Evolutionary conservation across 2,113 vertebrate genomes (phyloP).

Genomic region (Choloepus hoffmanni): DNA sequence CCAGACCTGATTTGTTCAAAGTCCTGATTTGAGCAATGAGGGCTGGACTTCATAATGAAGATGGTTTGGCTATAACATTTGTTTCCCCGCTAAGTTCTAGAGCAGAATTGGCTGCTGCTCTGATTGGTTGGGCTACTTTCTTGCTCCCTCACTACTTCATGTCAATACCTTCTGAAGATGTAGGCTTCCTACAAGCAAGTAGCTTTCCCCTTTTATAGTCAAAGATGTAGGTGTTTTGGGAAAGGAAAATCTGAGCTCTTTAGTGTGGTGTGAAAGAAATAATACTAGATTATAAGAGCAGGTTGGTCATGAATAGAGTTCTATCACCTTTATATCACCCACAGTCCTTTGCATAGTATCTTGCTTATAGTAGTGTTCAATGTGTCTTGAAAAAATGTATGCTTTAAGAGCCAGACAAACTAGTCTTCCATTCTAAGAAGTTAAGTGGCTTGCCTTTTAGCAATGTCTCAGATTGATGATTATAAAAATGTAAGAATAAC

Average conservation of each 20-base stretch:
- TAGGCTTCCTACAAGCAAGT: background rate
- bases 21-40: background rate
- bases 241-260: background rate
- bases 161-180: background rate
- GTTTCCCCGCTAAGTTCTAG: background rate
- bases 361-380: background rate
- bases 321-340: background rate
- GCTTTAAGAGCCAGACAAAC: background rate
- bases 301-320: background rate
- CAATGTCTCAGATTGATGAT: background rate
- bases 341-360: background rate
- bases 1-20: background rate
- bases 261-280: background rate
- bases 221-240: background rate
- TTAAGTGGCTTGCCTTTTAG: constrained; percentile 21
- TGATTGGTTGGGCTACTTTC: background rate
- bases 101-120: background rate
- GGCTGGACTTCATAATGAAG: background rate
- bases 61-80: background rate
- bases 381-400: background rate
- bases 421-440: background rate
- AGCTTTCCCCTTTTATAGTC: background rate
- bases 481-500: background rate
- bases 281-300: background rate
- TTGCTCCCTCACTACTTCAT: background rate